Percentiles rank a stretch among this genome's conserved stretches.
phyloP scores from a whole-genome alignment of 1,140 invertebrate genomes.

The Drosophila simulans region DNA sequence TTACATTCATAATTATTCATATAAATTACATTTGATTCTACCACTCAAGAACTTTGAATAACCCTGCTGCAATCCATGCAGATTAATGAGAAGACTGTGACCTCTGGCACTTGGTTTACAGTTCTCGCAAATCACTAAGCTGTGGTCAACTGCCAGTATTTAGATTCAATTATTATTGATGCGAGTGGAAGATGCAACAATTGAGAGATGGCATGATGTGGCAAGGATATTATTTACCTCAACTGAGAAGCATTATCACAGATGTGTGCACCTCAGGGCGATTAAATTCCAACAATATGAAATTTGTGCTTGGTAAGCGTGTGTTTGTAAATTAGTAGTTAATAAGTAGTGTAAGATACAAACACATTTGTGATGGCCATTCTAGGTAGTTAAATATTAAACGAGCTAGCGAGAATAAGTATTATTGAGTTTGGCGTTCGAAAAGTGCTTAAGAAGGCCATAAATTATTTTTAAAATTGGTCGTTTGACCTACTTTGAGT shows the following conservation, averaged over 20 bases:
- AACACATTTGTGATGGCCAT: background rate
- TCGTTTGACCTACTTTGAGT: background rate
- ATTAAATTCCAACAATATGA: too few relatives aligned
- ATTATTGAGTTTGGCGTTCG: too few relatives aligned
- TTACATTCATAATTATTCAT: background rate
- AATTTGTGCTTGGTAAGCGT: background rate
- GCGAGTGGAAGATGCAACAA: conserved; percentile 1
- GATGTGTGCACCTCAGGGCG: background rate
- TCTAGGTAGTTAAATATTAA: background rate
- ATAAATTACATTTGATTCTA: background rate
- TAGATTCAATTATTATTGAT: conserved; percentile 16
- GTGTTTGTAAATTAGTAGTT: background rate
- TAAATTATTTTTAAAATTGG: background rate
- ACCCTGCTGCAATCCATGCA: background rate
- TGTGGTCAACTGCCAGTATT: conserved; percentile 8
- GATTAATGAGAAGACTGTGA: background rate
- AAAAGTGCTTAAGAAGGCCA: too few relatives aligned
- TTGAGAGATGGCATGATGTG: conserved; percentile 5
- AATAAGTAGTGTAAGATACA: background rate
- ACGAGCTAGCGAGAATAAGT: background rate
- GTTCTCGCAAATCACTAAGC: conserved; percentile 6
- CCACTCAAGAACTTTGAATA: background rate
- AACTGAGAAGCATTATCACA: background rate
- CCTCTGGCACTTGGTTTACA: conserved; percentile 21
- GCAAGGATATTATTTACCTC: conserved; percentile 15